Evolutionary conservation across 2,797 vertebrate genomes (phyloP), one percentile per base, ranked within the genome.

Genomic region (Typhlichthys eigenmanni): DNA sequence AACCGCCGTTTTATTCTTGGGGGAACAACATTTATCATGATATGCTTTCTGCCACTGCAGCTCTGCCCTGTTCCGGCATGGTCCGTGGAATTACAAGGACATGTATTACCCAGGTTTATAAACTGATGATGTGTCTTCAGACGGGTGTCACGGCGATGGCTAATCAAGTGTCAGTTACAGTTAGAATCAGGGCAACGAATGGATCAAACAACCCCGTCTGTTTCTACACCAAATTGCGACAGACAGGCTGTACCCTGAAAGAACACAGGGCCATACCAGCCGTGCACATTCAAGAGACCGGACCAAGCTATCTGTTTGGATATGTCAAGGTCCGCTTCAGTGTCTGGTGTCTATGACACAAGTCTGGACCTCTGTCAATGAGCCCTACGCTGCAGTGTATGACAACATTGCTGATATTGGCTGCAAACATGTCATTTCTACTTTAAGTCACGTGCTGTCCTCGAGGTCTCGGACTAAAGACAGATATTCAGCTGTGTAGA

Each of bases 1-100:
- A 87, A 87, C 70, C 67, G 59, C 66, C 75, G 75, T 71, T 75
- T 81, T 60, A 63, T 78, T 66, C 68, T 32, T 6, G 51, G 68
- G 68, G 62, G 70, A 65, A 60, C 55, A 69, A 53, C 70, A 83
- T 86, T 74, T 59, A 80, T 84, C 71, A 79, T 19, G 17, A 64
- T 69, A 69, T 66, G 74, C 62, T 76, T 76, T 74, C 58, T 75
- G 62, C 52, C 71, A 67, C 68, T 57, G 51, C 66, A 65, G 34
- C 52, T 45, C 17, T 13, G 47, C 46, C 53, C 55, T 10, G 54
- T 43, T 56, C 53, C 46, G 64, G 64, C 58, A 16, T 12, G 51
- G 13, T 62, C 58, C 56, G 54, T 67, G 69, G 54, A 17, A 50
- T 66, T 68, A 69, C 19, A 71, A 58, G 60, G 10, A 60, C 11